Evolutionary conservation across 2,113 vertebrate genomes (phyloP).

Genomic region (Gadus chalcogrammus): DNA sequence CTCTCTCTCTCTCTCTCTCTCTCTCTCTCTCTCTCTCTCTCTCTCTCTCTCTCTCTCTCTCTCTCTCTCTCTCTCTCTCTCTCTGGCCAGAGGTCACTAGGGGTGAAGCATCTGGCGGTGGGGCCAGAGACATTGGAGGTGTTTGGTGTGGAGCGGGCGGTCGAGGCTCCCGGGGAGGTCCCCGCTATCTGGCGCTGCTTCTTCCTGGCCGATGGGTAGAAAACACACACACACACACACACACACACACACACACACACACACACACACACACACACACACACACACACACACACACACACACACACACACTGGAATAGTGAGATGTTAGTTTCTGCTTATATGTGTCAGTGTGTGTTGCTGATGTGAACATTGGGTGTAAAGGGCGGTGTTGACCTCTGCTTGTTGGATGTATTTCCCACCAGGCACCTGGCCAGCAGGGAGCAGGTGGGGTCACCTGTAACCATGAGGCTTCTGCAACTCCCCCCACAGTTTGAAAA

Average conservation of each 20-base stretch:
- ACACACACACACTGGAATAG: no score
- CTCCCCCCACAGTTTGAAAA: conserved; percentile 62
- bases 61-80: neutral
- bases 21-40: no score
- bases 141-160: conserved; percentile 76
- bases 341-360: neutral
- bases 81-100: conserved; percentile 67
- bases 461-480: conserved; percentile 69
- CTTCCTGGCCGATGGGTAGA: conserved; percentile 83
- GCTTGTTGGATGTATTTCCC: conserved; percentile 1
- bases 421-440: conserved; percentile 79
- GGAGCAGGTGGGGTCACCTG: conserved; percentile 80
- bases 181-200: conserved; percentile 78
- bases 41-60: no score
- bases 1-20: no score
- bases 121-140: conserved; percentile 65
- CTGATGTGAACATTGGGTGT: neutral
- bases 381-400: neutral
- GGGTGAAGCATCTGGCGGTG: conserved; percentile 68
- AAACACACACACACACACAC: neutral
- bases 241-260: no score
- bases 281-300: no score
- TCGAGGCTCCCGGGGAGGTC: conserved; percentile 48
- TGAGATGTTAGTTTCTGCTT: neutral
- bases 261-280: no score